Evolutionary conservation across 2,797 vertebrate genomes (phyloP).

Genomic region (Melanotaenia parkinsoni): DNA sequence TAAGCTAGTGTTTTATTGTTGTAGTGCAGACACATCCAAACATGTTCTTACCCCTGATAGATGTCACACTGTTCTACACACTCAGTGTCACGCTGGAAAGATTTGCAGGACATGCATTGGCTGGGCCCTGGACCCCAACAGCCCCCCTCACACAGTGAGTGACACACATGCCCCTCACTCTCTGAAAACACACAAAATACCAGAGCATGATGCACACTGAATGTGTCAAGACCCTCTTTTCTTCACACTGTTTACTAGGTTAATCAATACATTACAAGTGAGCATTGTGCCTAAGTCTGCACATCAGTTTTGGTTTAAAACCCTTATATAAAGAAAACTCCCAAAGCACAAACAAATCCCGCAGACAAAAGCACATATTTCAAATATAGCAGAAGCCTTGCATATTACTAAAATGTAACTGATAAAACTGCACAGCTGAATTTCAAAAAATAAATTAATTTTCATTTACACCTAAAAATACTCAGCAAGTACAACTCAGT

Average conservation of each 20-base stretch:
- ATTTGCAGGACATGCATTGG: slow-evolving; percentile 89
- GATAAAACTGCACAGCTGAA: not conserved
- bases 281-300: not conserved
- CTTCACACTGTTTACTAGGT: not conserved
- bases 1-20: slow-evolving; percentile 14
- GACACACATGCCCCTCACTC: slow-evolving; percentile 82
- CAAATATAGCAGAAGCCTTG: not conserved
- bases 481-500: slow-evolving; percentile 1
- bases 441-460: not conserved
- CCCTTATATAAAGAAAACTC: not conserved
- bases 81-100: slow-evolving; percentile 88
- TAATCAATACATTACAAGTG: not conserved
- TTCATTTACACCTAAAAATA: not conserved
- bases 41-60: slow-evolving; percentile 85
- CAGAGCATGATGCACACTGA: slow-evolving; percentile 1
- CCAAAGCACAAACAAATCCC: not conserved
- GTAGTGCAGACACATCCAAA: slow-evolving; percentile 11
- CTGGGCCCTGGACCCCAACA: slow-evolving; percentile 94
- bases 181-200: slow-evolving; percentile 75
- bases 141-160: slow-evolving; percentile 85
- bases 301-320: not conserved
- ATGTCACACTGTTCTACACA: slow-evolving; percentile 92
- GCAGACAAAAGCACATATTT: not conserved
- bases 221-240: not conserved
- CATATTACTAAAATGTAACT: not conserved